Evolutionary conservation across 2,888 invertebrate species (phyloP).

Genomic region (Drosophila putrida): DNA sequence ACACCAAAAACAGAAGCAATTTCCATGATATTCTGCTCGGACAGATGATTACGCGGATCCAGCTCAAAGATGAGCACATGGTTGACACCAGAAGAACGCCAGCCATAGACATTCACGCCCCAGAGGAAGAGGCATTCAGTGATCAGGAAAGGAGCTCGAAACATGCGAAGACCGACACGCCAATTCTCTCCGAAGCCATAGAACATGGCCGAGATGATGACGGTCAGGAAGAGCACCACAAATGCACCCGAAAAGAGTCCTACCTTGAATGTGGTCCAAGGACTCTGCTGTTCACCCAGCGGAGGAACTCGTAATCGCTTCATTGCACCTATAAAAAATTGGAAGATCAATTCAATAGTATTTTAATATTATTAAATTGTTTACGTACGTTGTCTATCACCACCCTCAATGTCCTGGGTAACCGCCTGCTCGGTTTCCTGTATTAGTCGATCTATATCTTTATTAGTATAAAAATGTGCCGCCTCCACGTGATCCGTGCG

Average conservation of each 20-base stretch:
- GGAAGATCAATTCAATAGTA: too few relatives aligned
- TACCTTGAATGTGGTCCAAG: conserved; percentile 93
- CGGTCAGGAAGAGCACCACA: conserved; percentile 90
- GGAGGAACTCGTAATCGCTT: conserved; percentile 94
- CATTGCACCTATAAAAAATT: conserved; percentile 88
- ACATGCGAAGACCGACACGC: conserved; percentile 91
- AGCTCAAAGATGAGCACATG: conserved; percentile 94
- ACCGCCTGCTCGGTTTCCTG: conserved; percentile 89
- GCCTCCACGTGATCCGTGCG: conserved; percentile 91
- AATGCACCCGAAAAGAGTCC: conserved; percentile 94
- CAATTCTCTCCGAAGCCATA: conserved; percentile 87
- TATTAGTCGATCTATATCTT: conserved; percentile 94
- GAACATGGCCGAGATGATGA: conserved; percentile 89
- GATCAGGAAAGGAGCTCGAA: conserved; percentile 91
- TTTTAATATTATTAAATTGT: neutral
- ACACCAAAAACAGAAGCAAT: conserved; percentile 91
- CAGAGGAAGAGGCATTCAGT: conserved; percentile 91
- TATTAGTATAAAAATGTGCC: conserved; percentile 93
- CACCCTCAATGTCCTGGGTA: conserved; percentile 90
- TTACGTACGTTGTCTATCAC: conserved; percentile 88
- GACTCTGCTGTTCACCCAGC: conserved; percentile 92
- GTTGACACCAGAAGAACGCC: conserved; percentile 93
- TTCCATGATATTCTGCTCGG: conserved; percentile 92
- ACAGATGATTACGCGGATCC: conserved; percentile 91
- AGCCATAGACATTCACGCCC: conserved; percentile 93